Percentiles rank a stretch among this genome's conserved stretches.
These are phyloP conservation scores for Polyommatus icarus DNA, from an alignment of 2,888 invertebrate genomes.

Conservation along the genomic window DNA sequence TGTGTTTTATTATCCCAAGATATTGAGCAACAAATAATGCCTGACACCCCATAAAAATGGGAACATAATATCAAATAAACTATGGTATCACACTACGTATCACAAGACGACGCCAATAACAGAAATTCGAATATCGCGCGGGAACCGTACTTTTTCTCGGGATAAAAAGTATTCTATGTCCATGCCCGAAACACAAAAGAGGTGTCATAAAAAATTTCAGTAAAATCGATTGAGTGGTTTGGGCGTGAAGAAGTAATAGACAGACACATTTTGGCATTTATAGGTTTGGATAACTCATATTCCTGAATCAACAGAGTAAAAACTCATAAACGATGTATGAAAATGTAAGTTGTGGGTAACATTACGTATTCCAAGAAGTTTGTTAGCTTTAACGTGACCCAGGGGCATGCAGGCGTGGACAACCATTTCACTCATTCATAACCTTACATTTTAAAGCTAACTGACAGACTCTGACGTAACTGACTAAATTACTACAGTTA, in stretches of 20 bases:
- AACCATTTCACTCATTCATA: constrained; percentile 1
- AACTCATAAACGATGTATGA: constrained; percentile 15
- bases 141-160: too few species aligned
- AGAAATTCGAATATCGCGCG: too few species aligned
- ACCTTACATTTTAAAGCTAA: not conserved
- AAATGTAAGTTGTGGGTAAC: not conserved
- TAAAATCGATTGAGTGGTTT: too few species aligned
- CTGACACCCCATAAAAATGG: constrained; percentile 12
- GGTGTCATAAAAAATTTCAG: too few species aligned
- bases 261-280: not conserved
- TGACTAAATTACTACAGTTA: not conserved
- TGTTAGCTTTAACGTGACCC: not conserved
- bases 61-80: not conserved
- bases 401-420: constrained; percentile 14
- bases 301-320: not conserved
- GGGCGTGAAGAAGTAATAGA: too few species aligned
- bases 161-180: too few species aligned
- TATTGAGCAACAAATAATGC: constrained; percentile 3
- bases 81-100: not conserved
- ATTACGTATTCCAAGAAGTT: constrained; percentile 13
- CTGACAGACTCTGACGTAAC: not conserved
- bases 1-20: constrained; percentile 15
- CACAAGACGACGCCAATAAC: not conserved
- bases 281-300: not conserved
- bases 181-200: too few species aligned